Evolutionary conservation across 1,140 invertebrate species (phyloP).

Genomic region (Aleiodes sp.): DNA sequence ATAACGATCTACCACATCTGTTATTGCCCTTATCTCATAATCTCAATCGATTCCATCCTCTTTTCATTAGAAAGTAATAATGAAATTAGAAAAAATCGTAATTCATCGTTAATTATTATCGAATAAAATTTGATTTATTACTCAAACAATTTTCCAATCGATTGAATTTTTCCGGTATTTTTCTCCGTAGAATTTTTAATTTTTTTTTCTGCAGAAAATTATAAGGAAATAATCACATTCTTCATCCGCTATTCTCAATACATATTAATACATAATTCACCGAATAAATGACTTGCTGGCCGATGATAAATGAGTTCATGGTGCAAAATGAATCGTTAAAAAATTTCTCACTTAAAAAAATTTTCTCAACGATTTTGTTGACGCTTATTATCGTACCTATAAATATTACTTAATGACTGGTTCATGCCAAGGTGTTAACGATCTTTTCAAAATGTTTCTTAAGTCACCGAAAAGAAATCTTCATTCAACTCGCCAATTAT

Average conservation of each 20-base stretch:
- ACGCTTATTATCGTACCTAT: slow-evolving; percentile 39
- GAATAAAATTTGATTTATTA: not conserved
- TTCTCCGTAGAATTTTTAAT: too few relatives aligned
- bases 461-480: slow-evolving; percentile 6
- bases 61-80: slow-evolving; percentile 15
- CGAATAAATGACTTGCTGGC: not conserved
- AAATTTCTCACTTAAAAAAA: not conserved
- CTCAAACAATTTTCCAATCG: too few relatives aligned
- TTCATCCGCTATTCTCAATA: too few relatives aligned
- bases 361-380: slow-evolving; percentile 27
- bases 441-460: slow-evolving; percentile 38
- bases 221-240: too few relatives aligned
- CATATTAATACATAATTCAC: too few relatives aligned
- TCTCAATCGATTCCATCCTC: slow-evolving; percentile 41
- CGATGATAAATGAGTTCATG: slow-evolving; percentile 37
- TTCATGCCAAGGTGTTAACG: slow-evolving; percentile 40
- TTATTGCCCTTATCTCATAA: slow-evolving; percentile 34
- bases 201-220: too few relatives aligned
- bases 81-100: too few relatives aligned
- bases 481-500: slow-evolving; percentile 15
- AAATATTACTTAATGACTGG: slow-evolving; percentile 47
- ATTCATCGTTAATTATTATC: too few relatives aligned
- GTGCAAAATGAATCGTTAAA: not conserved
- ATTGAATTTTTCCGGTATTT: too few relatives aligned
- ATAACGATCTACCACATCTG: slow-evolving; percentile 40